Conservation (phyloP, 1,140 invertebrate genomes). For the Eumeta japonica region DNA sequence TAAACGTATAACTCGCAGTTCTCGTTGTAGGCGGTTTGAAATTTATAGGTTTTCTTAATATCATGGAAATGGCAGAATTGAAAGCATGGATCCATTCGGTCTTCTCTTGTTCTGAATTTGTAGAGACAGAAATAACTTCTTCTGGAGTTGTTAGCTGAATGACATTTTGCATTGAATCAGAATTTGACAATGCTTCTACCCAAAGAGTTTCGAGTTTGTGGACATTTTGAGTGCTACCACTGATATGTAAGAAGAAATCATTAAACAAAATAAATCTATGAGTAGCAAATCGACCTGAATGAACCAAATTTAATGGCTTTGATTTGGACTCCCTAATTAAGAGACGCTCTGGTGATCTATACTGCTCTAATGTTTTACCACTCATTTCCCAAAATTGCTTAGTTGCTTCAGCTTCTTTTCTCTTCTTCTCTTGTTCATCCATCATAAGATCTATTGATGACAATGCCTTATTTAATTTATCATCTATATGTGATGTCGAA, state of each 20-base stretch:
- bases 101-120: conserved; percentile 67
- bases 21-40: conserved; percentile 69
- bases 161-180: conserved; percentile 60
- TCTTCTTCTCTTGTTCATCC: conserved; percentile 62
- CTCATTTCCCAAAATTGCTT: conserved; percentile 75
- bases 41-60: conserved; percentile 54
- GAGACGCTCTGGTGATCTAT: conserved; percentile 68
- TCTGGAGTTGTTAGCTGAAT: conserved; percentile 75
- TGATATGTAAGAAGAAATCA: conserved; percentile 72
- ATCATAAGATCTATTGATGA: conserved; percentile 63
- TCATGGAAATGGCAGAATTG: conserved; percentile 64
- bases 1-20: conserved; percentile 72
- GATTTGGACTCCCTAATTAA: conserved; percentile 75
- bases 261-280: conserved; percentile 77
- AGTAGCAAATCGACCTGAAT: conserved; percentile 66
- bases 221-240: conserved; percentile 61
- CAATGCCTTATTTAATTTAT: conserved; percentile 48
- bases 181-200: conserved; percentile 65
- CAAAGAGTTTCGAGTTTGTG: conserved; percentile 76
- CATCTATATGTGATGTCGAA: conserved; percentile 35
- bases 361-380: conserved; percentile 65
- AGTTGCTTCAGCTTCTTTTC: conserved; percentile 69
- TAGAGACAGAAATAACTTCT: conserved; percentile 69
- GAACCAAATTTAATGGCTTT: conserved; percentile 66
- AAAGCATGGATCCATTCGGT: conserved; percentile 76